Conservation (phyloP, 2,888 invertebrate genomes). For the Odontocerum albicorne region DNA sequence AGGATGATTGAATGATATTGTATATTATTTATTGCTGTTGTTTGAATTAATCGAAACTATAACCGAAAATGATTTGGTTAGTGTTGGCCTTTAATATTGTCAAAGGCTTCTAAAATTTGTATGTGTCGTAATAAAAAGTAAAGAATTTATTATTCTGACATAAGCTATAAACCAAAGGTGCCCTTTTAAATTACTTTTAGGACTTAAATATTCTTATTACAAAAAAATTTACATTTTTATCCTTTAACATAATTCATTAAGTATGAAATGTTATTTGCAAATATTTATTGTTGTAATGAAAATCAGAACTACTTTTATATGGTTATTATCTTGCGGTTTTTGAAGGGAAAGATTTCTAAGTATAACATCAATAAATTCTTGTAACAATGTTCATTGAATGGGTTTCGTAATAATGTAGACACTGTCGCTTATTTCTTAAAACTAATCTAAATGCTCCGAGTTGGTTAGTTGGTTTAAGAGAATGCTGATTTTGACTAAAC, state of each 20-base stretch:
- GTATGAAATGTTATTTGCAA: constrained; percentile 21
- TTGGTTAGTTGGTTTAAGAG: too few relatives aligned
- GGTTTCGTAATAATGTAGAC: too few relatives aligned
- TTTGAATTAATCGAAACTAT: constrained; percentile 2
- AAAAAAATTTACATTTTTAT: constrained; percentile 25
- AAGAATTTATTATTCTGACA: constrained; percentile 25
- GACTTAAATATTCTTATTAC: constrained; percentile 45
- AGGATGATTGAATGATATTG: background rate
- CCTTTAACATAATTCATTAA: constrained; percentile 23
- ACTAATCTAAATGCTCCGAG: too few relatives aligned
- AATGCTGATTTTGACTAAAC: too few relatives aligned
- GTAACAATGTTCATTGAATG: too few relatives aligned
- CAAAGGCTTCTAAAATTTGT: constrained; percentile 8
- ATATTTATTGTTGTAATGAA: constrained; percentile 18
- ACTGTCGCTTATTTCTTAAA: too few relatives aligned
- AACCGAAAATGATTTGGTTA: constrained; percentile 1
- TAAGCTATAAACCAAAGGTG: constrained; percentile 87
- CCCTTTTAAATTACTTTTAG: constrained; percentile 61
- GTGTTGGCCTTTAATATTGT: constrained; percentile 5
- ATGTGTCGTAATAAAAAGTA: background rate
- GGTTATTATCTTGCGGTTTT: background rate
- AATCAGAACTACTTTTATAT: background rate
- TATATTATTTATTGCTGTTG: constrained; percentile 25
- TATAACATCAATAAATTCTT: background rate
- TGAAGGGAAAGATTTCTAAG: background rate